Base-by-base conservation (phyloP, 2,113 vertebrate species). In the Stegastes partitus region DNA sequence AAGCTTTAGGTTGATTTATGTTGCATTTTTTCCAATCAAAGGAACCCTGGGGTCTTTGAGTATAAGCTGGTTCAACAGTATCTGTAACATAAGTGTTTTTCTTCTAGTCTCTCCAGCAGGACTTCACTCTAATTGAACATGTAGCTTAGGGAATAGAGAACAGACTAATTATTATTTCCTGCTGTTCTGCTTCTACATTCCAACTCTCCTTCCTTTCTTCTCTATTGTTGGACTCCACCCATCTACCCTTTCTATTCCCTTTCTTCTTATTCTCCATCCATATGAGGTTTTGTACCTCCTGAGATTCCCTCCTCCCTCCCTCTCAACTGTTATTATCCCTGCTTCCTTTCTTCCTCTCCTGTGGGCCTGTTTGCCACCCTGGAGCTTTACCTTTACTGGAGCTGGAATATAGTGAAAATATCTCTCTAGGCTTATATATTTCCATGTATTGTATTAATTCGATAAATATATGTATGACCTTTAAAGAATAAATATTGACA, bases 151-250 rank as follows among this genome's bases (percentile, higher is more conserved):
- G 79, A 89, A 79, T 77, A 83, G 74, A 67, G 16, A 87, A 66
- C 77, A 83, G 63, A 77, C 79, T 79, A 87, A 91, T 90, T 88
- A 77, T 68, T 56, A 79, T 84, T 88, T 84, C 84, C 86, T 82
- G 68, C 57, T 73, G 64, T 80, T 84, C 11, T 61, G 68, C 37
- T 50, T 56, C 69, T 76, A 63, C 74, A 79, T 87, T 82, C 69
- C 69, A 47, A 45, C 61, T 59, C 53, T 74, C 69, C 25, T 23
- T 71, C 65, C 57, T 73, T 57, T 65, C 44, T 47, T 68, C 55
- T 78, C 42, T 45, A 15, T 22, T 26, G 44, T 66, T 45, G 16
- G 47, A 47, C 73, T 76, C 44, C 67, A 26, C 57, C 73, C 50
- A 26, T 55, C 26, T 15, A 11, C n/a, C 37, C 21, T 26, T 34